Percentiles rank a stretch among this genome's conserved stretches.
Evolutionary conservation across 2,888 invertebrate genomes (phyloP).

Genomic region (Ochlodes sylvanus): DNA sequence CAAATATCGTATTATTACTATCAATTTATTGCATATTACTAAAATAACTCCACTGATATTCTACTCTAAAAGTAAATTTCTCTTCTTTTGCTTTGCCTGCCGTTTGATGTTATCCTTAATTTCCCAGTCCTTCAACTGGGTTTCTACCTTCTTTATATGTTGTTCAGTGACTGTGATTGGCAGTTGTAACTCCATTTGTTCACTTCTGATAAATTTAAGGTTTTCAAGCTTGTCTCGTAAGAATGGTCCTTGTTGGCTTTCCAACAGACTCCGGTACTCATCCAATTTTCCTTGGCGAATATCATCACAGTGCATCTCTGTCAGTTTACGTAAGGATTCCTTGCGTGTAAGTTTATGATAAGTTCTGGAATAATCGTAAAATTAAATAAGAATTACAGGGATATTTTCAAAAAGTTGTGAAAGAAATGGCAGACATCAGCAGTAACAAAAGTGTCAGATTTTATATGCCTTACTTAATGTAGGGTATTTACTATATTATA

Average conservation of each 20-base stretch:
- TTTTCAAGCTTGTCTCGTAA: conserved; percentile 89
- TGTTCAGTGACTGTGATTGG: conserved; percentile 87
- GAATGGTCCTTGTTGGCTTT: conserved; percentile 90
- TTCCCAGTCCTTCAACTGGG: conserved; percentile 82
- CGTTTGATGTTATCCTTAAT: conserved; percentile 70
- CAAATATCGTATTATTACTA: neutral
- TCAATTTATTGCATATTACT: conserved; percentile 20
- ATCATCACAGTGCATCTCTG: conserved; percentile 89
- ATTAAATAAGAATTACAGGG: no score
- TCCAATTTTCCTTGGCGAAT: conserved; percentile 87
- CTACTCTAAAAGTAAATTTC: conserved; percentile 61
- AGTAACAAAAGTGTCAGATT: no score
- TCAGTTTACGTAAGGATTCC: conserved; percentile 89
- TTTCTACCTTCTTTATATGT: conserved; percentile 86
- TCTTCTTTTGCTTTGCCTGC: conserved; percentile 70
- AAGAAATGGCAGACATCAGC: no score
- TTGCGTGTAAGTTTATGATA: conserved; percentile 88
- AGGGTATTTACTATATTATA: no score
- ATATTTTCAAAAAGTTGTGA: no score
- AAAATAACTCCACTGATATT: conserved; percentile 42
- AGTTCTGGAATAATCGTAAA: conserved; percentile 59
- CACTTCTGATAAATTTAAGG: conserved; percentile 89
- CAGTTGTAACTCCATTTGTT: conserved; percentile 88
- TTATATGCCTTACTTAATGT: no score
- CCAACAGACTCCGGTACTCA: conserved; percentile 87